Conservation (phyloP, 2,113 vertebrate species). For the Myotis yumanensis region DNA sequence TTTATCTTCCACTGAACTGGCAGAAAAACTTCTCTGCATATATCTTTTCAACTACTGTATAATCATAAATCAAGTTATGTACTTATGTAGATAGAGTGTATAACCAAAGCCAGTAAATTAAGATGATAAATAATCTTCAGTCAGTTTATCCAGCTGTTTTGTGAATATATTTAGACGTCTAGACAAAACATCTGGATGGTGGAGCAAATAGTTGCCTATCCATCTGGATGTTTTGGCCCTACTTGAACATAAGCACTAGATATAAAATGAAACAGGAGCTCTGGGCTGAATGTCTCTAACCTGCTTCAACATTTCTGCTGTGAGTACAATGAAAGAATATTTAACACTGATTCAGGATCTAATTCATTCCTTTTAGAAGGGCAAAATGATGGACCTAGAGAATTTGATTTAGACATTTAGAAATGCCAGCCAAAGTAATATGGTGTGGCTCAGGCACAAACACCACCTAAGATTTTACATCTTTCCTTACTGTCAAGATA, state of each 20-base stretch:
- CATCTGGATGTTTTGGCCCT: constrained; percentile 32
- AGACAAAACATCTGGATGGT: constrained; percentile 49
- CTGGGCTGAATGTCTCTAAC: neutral
- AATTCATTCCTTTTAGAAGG: constrained; percentile 10
- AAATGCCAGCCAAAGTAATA: neutral
- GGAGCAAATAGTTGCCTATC: neutral
- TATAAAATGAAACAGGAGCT: constrained; percentile 35
- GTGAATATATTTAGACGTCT: constrained; percentile 33
- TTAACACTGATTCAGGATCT: neutral
- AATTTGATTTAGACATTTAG: neutral
- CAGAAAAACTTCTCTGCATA: constrained; percentile 93
- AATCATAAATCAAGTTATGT: constrained; percentile 48
- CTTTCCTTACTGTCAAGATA: neutral
- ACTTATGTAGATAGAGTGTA: constrained; percentile 28
- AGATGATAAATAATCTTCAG: constrained; percentile 39
- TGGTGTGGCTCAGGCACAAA: neutral
- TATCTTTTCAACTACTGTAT: constrained; percentile 88
- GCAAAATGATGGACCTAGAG: neutral
- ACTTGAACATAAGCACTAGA: neutral
- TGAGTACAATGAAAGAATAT: neutral
- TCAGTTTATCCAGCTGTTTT: constrained; percentile 41
- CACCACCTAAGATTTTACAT: neutral
- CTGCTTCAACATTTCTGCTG: constrained; percentile 2
- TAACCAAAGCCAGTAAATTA: constrained; percentile 41
- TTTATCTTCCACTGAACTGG: constrained; percentile 93